A percentile compares a stretch with the other conserved stretches of the same genome.
Evolutionary conservation across 2,888 invertebrate genomes (phyloP).

Genomic region (Subacronicta megacephala): DNA sequence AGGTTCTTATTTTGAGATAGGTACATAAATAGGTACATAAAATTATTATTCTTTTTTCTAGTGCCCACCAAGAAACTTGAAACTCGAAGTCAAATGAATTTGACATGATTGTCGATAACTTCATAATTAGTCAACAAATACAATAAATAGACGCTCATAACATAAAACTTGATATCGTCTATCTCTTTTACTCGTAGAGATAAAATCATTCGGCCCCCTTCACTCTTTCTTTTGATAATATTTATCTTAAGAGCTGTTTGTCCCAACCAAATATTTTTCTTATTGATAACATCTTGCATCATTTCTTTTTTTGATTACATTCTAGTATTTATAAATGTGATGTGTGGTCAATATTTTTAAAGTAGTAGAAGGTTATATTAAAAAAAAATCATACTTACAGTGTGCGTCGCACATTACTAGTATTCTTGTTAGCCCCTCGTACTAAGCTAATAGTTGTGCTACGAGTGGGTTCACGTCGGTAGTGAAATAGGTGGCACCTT

Average conservation of each 20-base stretch:
- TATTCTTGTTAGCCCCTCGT: too few species aligned
- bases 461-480: too few species aligned
- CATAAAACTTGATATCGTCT: conserved; percentile 13
- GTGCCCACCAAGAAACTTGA: background rate
- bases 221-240: conserved; percentile 34
- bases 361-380: too few species aligned
- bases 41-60: background rate
- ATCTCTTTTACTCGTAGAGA: conserved; percentile 25
- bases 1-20: too few species aligned
- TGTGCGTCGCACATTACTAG: too few species aligned
- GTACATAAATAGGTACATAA: too few species aligned
- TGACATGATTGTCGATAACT: conserved; percentile 13
- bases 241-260: conserved; percentile 39
- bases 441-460: too few species aligned
- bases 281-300: conserved; percentile 30
- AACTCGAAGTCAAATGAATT: conserved; percentile 23
- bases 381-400: too few species aligned
- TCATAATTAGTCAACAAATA: conserved; percentile 31
- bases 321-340: background rate
- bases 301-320: conserved; percentile 18
- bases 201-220: conserved; percentile 17
- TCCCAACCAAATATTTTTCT: conserved; percentile 17
- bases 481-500: too few species aligned
- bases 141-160: conserved; percentile 17
- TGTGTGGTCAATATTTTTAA: conserved; percentile 2